These are phyloP conservation scores for Nomada fabriciana DNA, from an alignment of 2,888 invertebrate species.

Conservation along the genomic window DNA sequence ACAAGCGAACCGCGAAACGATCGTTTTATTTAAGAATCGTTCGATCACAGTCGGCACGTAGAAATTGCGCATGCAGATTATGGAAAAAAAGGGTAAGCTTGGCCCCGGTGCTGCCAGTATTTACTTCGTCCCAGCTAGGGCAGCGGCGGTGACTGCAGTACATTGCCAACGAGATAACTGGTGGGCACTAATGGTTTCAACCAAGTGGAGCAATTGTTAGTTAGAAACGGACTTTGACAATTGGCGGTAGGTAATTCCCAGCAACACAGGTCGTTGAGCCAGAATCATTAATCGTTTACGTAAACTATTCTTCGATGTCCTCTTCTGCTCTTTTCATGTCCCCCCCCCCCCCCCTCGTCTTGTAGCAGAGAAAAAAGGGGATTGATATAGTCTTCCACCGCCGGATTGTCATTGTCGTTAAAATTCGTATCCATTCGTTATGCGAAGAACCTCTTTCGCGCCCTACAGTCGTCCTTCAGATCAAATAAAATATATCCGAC, in stretches of 20 bases:
- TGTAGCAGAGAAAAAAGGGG: not conserved
- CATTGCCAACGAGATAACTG: conserved; percentile 74
- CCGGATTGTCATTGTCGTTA: conserved; percentile 29
- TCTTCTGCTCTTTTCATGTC: not conserved
- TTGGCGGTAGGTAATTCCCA: conserved; percentile 76
- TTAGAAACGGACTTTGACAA: conserved; percentile 76
- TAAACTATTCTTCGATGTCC: conserved; percentile 23
- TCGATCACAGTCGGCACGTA: not conserved
- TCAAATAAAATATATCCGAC: conserved; percentile 6
- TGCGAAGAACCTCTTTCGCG: too few relatives aligned
- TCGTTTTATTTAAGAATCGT: not conserved
- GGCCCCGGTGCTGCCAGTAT: conserved; percentile 13
- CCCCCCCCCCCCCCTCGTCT: not conserved
- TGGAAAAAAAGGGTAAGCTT: conserved; percentile 19
- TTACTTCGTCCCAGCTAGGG: conserved; percentile 58
- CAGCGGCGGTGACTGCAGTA: conserved; percentile 56
- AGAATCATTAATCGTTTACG: conserved; percentile 50
- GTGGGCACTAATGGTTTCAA: conserved; percentile 71
- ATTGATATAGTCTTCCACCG: conserved; percentile 24
- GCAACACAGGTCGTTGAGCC: conserved; percentile 70
- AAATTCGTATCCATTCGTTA: conserved; percentile 11
- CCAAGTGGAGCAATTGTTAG: conserved; percentile 78
- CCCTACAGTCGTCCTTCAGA: conserved; percentile 24
- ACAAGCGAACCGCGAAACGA: conserved; percentile 1
- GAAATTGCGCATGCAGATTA: conserved; percentile 24